phyloP scores from a whole-genome alignment of 2,797 vertebrate species.

The Myotis pilosus region DNA sequence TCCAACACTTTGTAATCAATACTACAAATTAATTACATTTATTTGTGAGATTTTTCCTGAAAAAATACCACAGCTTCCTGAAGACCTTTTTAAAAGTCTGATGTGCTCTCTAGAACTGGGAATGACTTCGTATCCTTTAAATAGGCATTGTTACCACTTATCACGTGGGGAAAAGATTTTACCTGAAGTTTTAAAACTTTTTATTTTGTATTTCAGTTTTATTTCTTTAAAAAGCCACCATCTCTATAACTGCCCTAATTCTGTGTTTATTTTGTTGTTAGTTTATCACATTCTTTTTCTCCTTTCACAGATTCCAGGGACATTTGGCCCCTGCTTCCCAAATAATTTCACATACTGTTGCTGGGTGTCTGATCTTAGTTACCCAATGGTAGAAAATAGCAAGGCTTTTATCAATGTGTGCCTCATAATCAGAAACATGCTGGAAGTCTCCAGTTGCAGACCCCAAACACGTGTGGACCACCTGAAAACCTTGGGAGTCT shows the following conservation, averaged over 20 bases:
- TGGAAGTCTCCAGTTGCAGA: background rate
- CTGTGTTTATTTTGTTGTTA: background rate
- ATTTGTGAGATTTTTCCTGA: slow-evolving; percentile 99
- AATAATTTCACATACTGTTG: slow-evolving; percentile 39
- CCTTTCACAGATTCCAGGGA: slow-evolving; percentile 66
- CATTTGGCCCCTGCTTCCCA: slow-evolving; percentile 63
- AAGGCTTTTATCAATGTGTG: slow-evolving; percentile 66
- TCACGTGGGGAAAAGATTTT: background rate
- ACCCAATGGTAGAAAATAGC: slow-evolving; percentile 50
- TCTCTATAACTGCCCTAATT: background rate
- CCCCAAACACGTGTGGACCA: background rate
- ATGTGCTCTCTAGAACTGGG: slow-evolving; percentile 99
- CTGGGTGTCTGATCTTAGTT: slow-evolving; percentile 63
- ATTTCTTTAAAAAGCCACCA: background rate
- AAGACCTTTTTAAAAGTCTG: slow-evolving; percentile 98
- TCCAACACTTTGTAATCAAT: slow-evolving; percentile 98
- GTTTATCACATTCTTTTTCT: background rate
- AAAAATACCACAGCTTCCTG: slow-evolving; percentile 98
- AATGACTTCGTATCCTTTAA: slow-evolving; percentile 98
- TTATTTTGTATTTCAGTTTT: background rate
- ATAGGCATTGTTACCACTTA: background rate
- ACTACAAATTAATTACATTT: slow-evolving; percentile 99
- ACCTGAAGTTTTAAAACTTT: background rate
- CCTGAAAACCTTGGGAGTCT: background rate
- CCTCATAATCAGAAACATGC: slow-evolving; percentile 71